These are phyloP conservation scores for Limnephilus rhombicus DNA, from an alignment of 2,888 invertebrate species.

Conservation along the genomic window DNA sequence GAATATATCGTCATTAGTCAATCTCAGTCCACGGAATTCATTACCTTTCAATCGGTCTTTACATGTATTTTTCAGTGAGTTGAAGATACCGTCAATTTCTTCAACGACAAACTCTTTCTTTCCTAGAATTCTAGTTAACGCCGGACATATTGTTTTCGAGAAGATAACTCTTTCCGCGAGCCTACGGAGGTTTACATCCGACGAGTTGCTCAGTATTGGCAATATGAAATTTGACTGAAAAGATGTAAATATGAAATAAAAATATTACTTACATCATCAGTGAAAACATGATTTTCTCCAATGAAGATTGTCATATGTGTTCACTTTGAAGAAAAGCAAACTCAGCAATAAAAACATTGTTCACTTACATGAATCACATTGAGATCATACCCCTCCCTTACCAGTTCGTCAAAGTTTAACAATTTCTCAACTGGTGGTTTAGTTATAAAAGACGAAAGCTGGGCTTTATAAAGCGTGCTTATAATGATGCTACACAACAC, in stretches of 20 bases:
- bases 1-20: constrained; percentile 56
- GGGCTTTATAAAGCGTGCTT: constrained; percentile 39
- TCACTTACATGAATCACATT: not conserved
- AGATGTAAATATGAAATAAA: not conserved
- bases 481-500: constrained; percentile 34
- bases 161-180: not conserved
- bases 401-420: constrained; percentile 23
- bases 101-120: not conserved
- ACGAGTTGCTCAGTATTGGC: not conserved
- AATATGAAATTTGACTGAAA: not conserved
- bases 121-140: not conserved
- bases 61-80: not conserved
- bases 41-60: not conserved
- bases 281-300: too few species aligned
- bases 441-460: constrained; percentile 45
- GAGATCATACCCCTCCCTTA: not conserved
- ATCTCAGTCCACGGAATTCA: constrained; percentile 9
- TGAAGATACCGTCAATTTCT: not conserved
- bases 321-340: too few species aligned
- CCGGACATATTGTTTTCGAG: not conserved
- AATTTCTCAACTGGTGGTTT: constrained; percentile 30
- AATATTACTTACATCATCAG: too few species aligned
- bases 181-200: not conserved
- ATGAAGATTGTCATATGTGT: not conserved
- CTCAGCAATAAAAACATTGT: not conserved